Base-by-base conservation (phyloP, 2,113 vertebrate species). In the Rana temporaria region DNA sequence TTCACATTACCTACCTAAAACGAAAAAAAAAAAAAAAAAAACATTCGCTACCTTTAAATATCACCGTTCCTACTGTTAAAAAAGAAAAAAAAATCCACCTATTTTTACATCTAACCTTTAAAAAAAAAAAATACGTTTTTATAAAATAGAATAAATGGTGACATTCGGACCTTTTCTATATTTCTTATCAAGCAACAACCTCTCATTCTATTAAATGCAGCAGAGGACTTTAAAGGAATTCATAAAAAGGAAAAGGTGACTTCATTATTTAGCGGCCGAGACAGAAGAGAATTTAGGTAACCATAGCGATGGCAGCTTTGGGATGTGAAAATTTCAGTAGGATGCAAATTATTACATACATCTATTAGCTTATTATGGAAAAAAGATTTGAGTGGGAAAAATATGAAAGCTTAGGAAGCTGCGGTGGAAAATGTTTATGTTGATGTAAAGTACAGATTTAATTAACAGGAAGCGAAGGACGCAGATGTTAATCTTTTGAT, bases 341-440 rank as follows among this genome's bases (percentile, higher is more conserved):
- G 79, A 73, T n/a, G 5, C 68, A 55, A 70, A 42, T 55, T 53
- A 73, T 81, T 72, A 62, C 34, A 64, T 42, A 81, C 59, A 30
- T 52, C 57, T 55, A 64, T 30, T 30, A 48, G 34, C 30, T 80
- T 38, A 63, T 71, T 80, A 80, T 71, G 67, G 18, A 63, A 72
- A 81, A 32, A 1, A 72, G 59, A 62, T 64, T 16, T 19, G 16
- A 20, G 48, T 26, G 14, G 24, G 48, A 34, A 65, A 72, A 72
- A 81, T 38, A 30, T 52, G 60, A 62, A 81, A 80, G 66, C 32
- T 69, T 70, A 69, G 3, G 16, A 48, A 70, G 68, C n/a, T 42
- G 56, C 65, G 42, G 65, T 4, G 32, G 19, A 79, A 80, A 57
- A 48, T 70, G 56, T 80, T 79, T 79, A 69, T 60, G 38, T 70